Conservation (phyloP, 2,888 invertebrate species). For the Heliconius aoede region DNA sequence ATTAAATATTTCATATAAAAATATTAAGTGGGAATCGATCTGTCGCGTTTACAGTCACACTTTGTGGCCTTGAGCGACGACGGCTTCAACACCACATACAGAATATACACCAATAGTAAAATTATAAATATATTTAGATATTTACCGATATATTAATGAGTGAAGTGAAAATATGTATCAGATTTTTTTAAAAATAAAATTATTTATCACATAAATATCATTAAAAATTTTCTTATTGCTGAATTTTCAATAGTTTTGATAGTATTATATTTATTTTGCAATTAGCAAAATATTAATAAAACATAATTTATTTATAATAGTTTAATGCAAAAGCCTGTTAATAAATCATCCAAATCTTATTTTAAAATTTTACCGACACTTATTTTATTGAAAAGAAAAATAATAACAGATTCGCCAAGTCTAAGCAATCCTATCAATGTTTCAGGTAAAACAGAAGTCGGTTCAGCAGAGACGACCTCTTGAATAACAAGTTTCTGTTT, state of each 20-base stretch:
- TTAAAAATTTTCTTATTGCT: background rate
- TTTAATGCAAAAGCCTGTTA: background rate
- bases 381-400: background rate
- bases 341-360: background rate
- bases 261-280: no score
- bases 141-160: no score
- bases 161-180: no score
- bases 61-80: background rate
- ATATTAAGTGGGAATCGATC: no score
- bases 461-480: constrained; percentile 36
- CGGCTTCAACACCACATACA: background rate
- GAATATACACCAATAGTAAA: no score
- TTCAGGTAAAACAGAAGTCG: constrained; percentile 34
- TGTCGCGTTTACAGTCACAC: background rate
- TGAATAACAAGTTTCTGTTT: constrained; percentile 46
- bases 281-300: background rate
- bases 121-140: no score
- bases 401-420: background rate
- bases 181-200: no score
- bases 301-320: background rate
- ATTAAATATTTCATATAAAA: no score
- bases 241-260: background rate
- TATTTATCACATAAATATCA: no score
- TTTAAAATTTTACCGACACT: background rate
- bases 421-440: constrained; percentile 24